phyloP scores from a whole-genome alignment of 2,888 invertebrate species.

The Temnothorax rugatulus region DNA sequence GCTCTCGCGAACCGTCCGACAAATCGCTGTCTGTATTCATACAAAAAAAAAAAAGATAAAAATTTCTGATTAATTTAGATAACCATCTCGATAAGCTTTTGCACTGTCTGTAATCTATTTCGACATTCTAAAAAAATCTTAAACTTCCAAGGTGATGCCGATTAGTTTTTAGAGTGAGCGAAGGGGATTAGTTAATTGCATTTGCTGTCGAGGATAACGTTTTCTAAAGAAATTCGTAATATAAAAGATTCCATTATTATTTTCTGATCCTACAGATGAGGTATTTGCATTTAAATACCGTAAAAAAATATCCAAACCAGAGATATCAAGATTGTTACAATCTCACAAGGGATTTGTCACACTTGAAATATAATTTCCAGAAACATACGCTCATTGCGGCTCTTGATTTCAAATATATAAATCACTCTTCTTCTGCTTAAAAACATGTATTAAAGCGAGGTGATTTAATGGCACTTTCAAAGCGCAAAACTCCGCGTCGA shows the following conservation, averaged over 20 bases:
- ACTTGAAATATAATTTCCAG: not conserved
- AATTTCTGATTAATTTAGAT: not conserved
- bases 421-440: not conserved
- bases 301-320: not conserved
- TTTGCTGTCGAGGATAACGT: not conserved
- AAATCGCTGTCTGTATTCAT: not conserved
- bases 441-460: constrained; percentile 31
- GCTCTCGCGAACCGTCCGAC: not conserved
- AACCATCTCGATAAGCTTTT: not conserved
- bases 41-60: not conserved
- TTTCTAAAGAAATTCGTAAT: not conserved
- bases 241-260: not conserved
- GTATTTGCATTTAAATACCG: not conserved
- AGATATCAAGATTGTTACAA: not conserved
- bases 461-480: constrained; percentile 66
- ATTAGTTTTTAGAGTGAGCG: not conserved
- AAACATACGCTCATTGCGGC: not conserved
- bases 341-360: not conserved
- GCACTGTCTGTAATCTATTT: not conserved
- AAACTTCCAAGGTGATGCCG: not conserved
- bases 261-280: not conserved
- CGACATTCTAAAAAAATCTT: not conserved
- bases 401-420: not conserved
- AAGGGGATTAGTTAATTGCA: not conserved
- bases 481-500: constrained; percentile 45